These are phyloP conservation scores for Grammomys surdaster DNA, from an alignment of 2,113 vertebrate genomes.

Conservation along the genomic window DNA sequence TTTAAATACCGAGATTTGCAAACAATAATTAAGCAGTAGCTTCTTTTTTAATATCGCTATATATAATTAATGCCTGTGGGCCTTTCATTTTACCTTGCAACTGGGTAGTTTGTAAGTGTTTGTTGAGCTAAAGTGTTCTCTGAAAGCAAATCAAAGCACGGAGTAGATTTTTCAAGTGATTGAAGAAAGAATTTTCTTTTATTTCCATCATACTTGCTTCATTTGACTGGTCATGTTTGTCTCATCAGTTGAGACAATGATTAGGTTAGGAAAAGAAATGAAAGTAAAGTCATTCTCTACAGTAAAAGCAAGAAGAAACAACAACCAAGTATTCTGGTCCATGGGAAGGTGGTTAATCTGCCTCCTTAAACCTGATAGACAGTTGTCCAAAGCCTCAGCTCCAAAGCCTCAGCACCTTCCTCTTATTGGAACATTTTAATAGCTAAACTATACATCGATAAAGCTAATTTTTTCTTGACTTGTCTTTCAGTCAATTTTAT, in stretches of 20 bases:
- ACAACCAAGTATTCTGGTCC: not conserved
- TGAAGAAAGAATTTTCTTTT: constrained; percentile 72
- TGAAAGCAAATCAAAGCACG: constrained; percentile 85
- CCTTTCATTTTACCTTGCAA: constrained; percentile 88
- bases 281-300: constrained; percentile 32
- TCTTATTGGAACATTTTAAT: not conserved
- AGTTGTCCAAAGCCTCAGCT: not conserved
- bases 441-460: not conserved
- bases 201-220: not conserved
- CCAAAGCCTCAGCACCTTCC: not conserved
- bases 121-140: constrained; percentile 85
- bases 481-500: not conserved
- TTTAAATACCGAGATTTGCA: constrained; percentile 91
- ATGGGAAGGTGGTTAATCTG: not conserved
- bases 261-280: not conserved
- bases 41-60: constrained; percentile 89
- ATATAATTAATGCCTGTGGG: constrained; percentile 90
- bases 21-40: constrained; percentile 92
- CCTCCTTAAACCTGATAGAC: not conserved
- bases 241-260: constrained; percentile 20
- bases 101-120: constrained; percentile 86
- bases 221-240: constrained; percentile 39
- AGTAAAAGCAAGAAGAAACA: constrained; percentile 34
- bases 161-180: constrained; percentile 80
- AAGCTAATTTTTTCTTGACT: not conserved